A percentile compares a stretch with the other conserved stretches of the same genome.
These are phyloP conservation scores for Oithona nana DNA, from an alignment of 2,888 invertebrate genomes.

Conservation along the genomic window DNA sequence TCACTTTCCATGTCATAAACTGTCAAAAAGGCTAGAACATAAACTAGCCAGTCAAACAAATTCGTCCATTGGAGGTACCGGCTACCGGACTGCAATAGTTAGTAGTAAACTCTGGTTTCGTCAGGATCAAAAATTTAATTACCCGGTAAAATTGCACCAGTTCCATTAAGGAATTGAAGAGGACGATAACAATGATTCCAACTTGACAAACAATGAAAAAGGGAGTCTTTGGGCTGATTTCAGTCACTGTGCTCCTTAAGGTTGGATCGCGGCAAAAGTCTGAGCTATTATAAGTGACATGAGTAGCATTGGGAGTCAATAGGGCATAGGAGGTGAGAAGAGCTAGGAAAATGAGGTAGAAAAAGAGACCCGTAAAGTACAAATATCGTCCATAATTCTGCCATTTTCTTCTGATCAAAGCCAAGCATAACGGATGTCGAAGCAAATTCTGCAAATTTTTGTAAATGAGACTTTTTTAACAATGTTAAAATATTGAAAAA, in stretches of 20 bases:
- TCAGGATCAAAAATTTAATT: no score
- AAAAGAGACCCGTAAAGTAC: slow-evolving; percentile 25
- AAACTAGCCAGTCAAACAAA: slow-evolving; percentile 32
- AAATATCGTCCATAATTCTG: slow-evolving; percentile 27
- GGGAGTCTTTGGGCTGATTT: neutral
- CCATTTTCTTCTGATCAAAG: slow-evolving; percentile 33
- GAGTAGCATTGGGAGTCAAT: slow-evolving; percentile 22
- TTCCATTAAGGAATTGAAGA: slow-evolving; percentile 29
- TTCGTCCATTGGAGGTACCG: slow-evolving; percentile 32
- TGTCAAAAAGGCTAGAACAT: slow-evolving; percentile 29
- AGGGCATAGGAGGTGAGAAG: slow-evolving; percentile 31
- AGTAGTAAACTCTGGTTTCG: no score
- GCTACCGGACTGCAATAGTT: slow-evolving; percentile 22
- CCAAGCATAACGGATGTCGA: slow-evolving; percentile 32
- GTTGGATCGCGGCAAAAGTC: neutral
- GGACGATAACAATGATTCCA: slow-evolving; percentile 28
- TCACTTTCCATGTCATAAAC: slow-evolving; percentile 22
- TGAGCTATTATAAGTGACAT: neutral
- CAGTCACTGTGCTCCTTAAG: neutral
- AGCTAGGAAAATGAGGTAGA: slow-evolving; percentile 30
- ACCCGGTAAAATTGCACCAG: slow-evolving; percentile 23
- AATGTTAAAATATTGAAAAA: no score
- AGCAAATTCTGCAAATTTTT: slow-evolving; percentile 29
- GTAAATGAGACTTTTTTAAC: neutral
- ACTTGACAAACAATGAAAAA: slow-evolving; percentile 17